Evolutionary conservation across 2,113 vertebrate genomes (phyloP).

Genomic region (Platycercus adscitus): DNA sequence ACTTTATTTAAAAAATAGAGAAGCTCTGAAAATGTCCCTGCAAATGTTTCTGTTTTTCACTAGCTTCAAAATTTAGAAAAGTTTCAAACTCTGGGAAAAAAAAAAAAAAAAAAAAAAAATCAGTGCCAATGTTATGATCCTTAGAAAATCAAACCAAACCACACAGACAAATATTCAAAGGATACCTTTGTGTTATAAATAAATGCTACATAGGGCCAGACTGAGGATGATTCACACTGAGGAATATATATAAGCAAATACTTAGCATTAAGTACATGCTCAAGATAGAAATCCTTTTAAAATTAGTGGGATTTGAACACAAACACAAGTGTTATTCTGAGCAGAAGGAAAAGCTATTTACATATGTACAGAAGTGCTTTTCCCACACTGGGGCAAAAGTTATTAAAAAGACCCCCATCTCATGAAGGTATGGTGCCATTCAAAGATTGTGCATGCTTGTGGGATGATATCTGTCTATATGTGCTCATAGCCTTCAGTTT

Average conservation of each 20-base stretch:
- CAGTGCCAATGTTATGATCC: neutral
- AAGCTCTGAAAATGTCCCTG: neutral
- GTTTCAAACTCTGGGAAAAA: neutral
- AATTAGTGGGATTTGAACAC: neutral
- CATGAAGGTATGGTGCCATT: neutral
- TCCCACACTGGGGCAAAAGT: rapidly evolving
- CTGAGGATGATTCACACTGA: neutral
- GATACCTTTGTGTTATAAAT: neutral
- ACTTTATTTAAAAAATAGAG: neutral
- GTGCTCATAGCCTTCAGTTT: neutral
- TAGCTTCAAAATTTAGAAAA: neutral
- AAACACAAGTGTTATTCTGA: neutral
- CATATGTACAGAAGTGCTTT: neutral
- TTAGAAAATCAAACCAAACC: neutral
- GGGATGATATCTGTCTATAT: neutral
- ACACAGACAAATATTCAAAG: neutral
- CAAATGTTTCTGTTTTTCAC: neutral
- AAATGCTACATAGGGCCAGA: neutral
- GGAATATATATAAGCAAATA: neutral
- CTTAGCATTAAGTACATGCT: neutral
- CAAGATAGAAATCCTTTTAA: neutral
- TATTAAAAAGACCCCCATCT: neutral
- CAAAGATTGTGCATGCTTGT: neutral
- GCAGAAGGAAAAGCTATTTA: neutral
- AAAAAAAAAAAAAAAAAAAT: neutral